Percentiles rank a stretch among this genome's conserved stretches.
Conservation (phyloP, 2,797 vertebrate genomes). For the Parotocinclus haroldoi region DNA sequence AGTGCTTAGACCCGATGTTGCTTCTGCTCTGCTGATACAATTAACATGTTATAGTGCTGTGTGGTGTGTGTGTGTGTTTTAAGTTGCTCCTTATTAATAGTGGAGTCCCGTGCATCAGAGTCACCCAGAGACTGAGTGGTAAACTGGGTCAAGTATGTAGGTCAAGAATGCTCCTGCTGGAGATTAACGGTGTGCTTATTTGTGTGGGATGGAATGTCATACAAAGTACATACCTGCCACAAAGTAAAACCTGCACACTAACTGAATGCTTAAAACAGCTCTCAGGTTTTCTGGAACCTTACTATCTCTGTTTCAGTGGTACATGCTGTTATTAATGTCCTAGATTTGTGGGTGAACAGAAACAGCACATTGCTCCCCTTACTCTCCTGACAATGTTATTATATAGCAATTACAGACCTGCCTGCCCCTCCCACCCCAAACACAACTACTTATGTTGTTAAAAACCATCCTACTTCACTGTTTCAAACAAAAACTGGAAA, state of each 20-base stretch:
- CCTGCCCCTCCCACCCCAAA: not conserved
- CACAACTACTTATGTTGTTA: conserved; percentile 30
- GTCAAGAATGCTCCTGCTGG: conserved; percentile 29
- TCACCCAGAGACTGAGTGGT: conserved; percentile 26
- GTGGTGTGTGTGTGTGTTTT: conserved; percentile 8
- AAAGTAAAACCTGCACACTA: too few relatives aligned
- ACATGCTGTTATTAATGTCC: too few relatives aligned
- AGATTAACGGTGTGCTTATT: conserved; percentile 5
- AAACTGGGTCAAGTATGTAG: conserved; percentile 47
- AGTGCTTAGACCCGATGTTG: not conserved
- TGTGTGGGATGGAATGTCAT: conserved; percentile 8
- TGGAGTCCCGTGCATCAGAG: conserved; percentile 27
- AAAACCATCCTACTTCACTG: conserved; percentile 33
- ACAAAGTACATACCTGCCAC: too few relatives aligned
- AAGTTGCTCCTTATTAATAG: conserved; percentile 25
- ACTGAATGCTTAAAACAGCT: too few relatives aligned
- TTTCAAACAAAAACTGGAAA: conserved; percentile 32
- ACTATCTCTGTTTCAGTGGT: too few relatives aligned
- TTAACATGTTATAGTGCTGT: not conserved
- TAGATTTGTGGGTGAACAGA: too few relatives aligned
- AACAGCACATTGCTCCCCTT: too few relatives aligned
- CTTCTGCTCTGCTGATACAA: not conserved
- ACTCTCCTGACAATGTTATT: too few relatives aligned
- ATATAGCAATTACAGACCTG: too few relatives aligned
- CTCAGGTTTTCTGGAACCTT: too few relatives aligned